Evolutionary conservation across 2,797 vertebrate genomes (phyloP).

Genomic region (Onychomys arenicola): DNA sequence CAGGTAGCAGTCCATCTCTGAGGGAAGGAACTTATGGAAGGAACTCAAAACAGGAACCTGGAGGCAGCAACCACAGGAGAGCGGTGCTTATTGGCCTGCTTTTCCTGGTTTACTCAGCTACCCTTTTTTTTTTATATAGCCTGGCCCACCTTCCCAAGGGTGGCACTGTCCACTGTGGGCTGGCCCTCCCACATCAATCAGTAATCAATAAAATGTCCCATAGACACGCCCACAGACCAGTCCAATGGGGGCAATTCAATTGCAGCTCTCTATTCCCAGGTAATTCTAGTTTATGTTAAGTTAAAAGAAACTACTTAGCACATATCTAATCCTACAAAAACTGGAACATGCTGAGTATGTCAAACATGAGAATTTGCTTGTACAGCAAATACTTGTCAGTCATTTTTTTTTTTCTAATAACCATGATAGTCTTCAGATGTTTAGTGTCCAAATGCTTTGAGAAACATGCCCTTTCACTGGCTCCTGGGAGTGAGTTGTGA

Average conservation of each 20-base stretch:
- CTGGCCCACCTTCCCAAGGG: background rate
- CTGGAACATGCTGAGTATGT: background rate
- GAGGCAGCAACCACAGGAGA: background rate
- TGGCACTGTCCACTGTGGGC: background rate
- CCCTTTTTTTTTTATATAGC: background rate
- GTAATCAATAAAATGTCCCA: background rate
- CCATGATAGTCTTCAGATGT: background rate
- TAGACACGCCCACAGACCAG: background rate
- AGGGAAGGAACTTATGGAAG: background rate
- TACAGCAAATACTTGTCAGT: background rate
- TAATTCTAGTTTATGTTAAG: background rate
- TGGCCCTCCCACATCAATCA: background rate
- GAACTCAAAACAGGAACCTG: background rate
- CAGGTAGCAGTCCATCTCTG: background rate
- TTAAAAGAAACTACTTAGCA: background rate
- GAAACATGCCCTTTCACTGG: background rate
- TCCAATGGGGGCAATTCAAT: background rate
- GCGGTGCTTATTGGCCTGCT: too few species aligned
- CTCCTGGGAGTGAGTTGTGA: background rate
- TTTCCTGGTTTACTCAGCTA: background rate
- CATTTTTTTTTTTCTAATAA: slow-evolving; percentile 17
- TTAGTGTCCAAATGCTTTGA: background rate
- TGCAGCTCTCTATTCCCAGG: background rate
- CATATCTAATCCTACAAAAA: background rate
- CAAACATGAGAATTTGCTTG: background rate